Evolutionary conservation across 2,797 vertebrate genomes (phyloP).

Genomic region (Aulostomus chinensis): DNA sequence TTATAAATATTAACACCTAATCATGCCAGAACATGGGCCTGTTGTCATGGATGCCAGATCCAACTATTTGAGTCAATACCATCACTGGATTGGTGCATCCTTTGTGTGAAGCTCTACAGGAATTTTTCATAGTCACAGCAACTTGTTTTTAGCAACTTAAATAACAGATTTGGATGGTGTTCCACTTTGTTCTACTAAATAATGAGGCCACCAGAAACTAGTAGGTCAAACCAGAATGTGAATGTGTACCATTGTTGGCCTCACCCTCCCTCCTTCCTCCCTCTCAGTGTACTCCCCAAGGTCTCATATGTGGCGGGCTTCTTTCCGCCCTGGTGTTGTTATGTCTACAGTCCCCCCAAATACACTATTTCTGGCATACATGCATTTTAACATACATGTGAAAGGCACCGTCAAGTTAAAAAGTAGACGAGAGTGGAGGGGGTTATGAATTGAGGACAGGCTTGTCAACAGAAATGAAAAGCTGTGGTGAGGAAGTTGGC

Average conservation of each 20-base stretch:
- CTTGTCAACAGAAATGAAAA: slow-evolving; percentile 45
- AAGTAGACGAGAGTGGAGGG: slow-evolving; percentile 2
- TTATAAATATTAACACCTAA: too few species aligned
- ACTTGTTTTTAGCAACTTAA: neutral
- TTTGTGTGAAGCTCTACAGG: too few species aligned
- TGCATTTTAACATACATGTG: slow-evolving; percentile 52
- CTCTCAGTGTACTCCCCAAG: slow-evolving; percentile 38
- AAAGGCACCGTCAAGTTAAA: slow-evolving; percentile 15
- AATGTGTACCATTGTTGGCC: slow-evolving; percentile 60
- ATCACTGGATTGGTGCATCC: too few species aligned
- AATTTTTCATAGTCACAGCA: neutral
- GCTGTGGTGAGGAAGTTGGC: slow-evolving; percentile 33
- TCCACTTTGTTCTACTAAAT: slow-evolving; percentile 30
- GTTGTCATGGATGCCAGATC: too few species aligned
- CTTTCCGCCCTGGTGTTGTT: slow-evolving; percentile 67
- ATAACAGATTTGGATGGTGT: slow-evolving; percentile 5
- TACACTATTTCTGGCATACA: slow-evolving; percentile 62
- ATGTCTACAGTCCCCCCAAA: slow-evolving; percentile 60
- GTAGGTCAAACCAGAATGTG: slow-evolving; percentile 43
- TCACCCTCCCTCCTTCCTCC: slow-evolving; percentile 19
- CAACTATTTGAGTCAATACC: too few species aligned
- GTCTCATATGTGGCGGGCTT: slow-evolving; percentile 44
- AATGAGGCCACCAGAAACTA: slow-evolving; percentile 44
- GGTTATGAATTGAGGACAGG: neutral
- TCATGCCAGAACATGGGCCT: too few species aligned